Percentiles rank a stretch among this genome's conserved stretches.
These are phyloP conservation scores for Ditula angustiorana DNA, from an alignment of 2,888 invertebrate genomes.

Conservation along the genomic window DNA sequence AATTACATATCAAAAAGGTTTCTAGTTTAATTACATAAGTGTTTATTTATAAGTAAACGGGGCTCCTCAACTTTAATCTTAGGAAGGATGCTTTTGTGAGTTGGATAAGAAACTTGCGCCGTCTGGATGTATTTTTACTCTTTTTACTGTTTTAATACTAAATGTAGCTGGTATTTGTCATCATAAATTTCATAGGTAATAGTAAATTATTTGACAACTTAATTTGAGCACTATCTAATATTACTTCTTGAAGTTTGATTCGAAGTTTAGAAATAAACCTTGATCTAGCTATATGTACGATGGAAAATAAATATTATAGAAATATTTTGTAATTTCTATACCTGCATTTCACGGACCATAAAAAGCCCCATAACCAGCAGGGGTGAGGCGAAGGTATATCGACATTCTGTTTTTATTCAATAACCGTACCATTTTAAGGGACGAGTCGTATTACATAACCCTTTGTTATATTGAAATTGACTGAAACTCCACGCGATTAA, in stretches of 20 bases:
- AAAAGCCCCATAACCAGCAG: constrained; percentile 67
- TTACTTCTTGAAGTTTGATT: too few relatives aligned
- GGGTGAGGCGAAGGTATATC: constrained; percentile 62
- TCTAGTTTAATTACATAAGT: constrained; percentile 69
- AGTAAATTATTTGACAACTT: too few relatives aligned
- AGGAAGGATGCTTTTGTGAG: background rate
- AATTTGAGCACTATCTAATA: too few relatives aligned
- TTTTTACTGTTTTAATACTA: too few relatives aligned
- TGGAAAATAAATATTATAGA: constrained; percentile 43
- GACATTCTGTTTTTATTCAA: constrained; percentile 73
- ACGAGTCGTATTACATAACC: constrained; percentile 65
- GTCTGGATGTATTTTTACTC: too few relatives aligned
- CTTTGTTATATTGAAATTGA: constrained; percentile 74
- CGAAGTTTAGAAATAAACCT: constrained; percentile 1
- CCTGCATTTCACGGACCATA: constrained; percentile 72
- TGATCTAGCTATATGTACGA: constrained; percentile 38
- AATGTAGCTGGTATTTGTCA: too few relatives aligned
- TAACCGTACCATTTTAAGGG: constrained; percentile 64
- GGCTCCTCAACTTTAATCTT: constrained; percentile 45
- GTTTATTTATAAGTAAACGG: constrained; percentile 68
- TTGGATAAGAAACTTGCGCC: constrained; percentile 18
- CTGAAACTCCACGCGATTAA: constrained; percentile 59
- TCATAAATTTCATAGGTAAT: background rate
- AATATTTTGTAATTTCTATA: constrained; percentile 59
- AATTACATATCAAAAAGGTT: constrained; percentile 75